phyloP scores from a whole-genome alignment of 2,113 vertebrate genomes.

The Eonycteris spelaea region DNA sequence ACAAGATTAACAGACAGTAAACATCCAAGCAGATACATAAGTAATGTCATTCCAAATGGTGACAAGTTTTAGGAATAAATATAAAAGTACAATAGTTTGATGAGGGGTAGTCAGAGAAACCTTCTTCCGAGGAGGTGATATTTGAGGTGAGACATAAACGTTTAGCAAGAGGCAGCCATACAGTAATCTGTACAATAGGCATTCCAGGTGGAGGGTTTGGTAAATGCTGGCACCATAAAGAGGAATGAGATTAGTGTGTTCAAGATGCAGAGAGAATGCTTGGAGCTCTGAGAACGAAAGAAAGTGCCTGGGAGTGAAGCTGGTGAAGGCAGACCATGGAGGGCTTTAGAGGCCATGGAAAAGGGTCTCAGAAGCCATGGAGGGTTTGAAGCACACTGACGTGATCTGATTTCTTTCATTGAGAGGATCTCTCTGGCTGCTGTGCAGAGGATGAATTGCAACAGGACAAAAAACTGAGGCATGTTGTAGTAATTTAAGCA shows the following conservation, averaged over 20 bases:
- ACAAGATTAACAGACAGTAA: not conserved
- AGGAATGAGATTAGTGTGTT: not conserved
- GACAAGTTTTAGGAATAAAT: not conserved
- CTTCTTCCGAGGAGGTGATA: not conserved
- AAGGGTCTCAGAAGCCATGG: not conserved
- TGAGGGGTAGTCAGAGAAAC: not conserved
- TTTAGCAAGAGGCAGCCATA: not conserved
- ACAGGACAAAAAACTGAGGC: not conserved
- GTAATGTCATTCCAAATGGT: not conserved
- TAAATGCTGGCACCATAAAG: not conserved
- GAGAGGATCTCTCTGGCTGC: not conserved
- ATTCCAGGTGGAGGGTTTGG: not conserved
- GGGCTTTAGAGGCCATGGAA: rapidly evolving
- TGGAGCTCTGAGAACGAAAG: not conserved
- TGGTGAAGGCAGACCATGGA: not conserved
- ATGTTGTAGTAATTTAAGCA: not conserved
- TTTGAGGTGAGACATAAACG: not conserved
- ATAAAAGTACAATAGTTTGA: not conserved
- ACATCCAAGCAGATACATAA: not conserved
- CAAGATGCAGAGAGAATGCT: not conserved
- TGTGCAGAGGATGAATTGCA: not conserved
- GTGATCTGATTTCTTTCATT: not conserved
- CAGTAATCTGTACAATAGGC: not conserved
- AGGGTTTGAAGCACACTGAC: not conserved
- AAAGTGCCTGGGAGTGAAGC: not conserved